Base-by-base conservation (phyloP, 2,113 vertebrate genomes). In the Taxidea taxus region DNA sequence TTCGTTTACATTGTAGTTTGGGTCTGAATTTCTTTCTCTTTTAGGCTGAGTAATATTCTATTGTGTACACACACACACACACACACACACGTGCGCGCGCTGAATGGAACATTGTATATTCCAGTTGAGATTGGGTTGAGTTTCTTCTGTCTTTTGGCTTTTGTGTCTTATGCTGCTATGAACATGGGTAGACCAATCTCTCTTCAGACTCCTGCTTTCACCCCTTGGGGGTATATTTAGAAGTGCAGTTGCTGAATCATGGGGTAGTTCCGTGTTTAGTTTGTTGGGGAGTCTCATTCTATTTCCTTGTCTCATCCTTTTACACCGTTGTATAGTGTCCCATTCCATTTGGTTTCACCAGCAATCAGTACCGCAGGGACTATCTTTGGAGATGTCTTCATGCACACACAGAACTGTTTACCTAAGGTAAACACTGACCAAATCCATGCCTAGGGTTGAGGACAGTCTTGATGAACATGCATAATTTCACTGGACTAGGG, bases 171-270 rank as follows among this genome's bases (percentile, higher is more conserved):
- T 20, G 58, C n/a, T 66, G 58, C 10, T 44, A 0, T 42, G 29
- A 66, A 54, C 0, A 3, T 21, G 56, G 25, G 44, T 29, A 29
- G n/a, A 54, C 58, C 44, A n/a, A n/a, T 29, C 34, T 27, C n/a
- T 75, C n/a, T 77, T 77, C 31, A 47, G 82, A 25, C 11, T 23
- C 25, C 31, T 56, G 66, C 44, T 82, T 81, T 56, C 37, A 14
- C 20, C 42, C 37, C 84, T 56, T 47, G 4, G 42, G 72, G 47
- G 14, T n/a, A 6, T 27, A 31, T 37, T 23, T 34, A 2, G 29
- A 77, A n/a, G 72, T 2, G 0, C 20, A 9, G 1, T n/a, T 42
- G 47, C 21, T 56, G 37, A 0, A 3, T n/a, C 10, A 3, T 37
- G 7, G 0, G 10, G 56, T 39, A 27, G 4, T 6, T 51, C 64